phyloP scores from a whole-genome alignment of 2,797 vertebrate genomes.

The Buphagus erythrorhynchus region DNA sequence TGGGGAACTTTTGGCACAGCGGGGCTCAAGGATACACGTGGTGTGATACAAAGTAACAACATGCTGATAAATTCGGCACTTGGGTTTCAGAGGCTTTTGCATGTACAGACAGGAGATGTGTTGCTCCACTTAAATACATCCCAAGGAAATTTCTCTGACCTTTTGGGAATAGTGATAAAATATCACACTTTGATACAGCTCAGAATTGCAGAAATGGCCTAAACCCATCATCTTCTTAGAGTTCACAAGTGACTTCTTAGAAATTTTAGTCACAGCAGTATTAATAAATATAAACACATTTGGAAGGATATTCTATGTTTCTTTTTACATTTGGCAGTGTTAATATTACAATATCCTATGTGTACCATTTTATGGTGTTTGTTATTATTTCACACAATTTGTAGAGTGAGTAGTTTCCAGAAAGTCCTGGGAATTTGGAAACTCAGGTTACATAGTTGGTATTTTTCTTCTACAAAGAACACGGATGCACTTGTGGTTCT shows the following conservation, averaged over 20 bases:
- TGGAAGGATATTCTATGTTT: background rate
- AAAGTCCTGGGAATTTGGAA: background rate
- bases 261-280: background rate
- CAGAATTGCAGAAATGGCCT: background rate
- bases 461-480: background rate
- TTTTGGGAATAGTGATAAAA: background rate
- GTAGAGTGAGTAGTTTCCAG: background rate
- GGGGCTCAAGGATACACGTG: accelerated
- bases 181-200: background rate
- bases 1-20: background rate
- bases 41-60: background rate
- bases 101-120: background rate
- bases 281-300: background rate
- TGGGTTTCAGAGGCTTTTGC: background rate
- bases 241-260: background rate
- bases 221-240: background rate
- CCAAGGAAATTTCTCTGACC: background rate
- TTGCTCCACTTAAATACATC: background rate
- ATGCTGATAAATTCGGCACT: accelerated
- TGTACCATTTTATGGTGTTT: background rate
- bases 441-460: background rate
- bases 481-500: background rate
- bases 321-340: background rate
- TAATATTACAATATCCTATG: background rate
- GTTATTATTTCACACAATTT: background rate